Base-by-base conservation (phyloP, 92 coral and sea anemone genomes). In the Actinostola sp. region DNA sequence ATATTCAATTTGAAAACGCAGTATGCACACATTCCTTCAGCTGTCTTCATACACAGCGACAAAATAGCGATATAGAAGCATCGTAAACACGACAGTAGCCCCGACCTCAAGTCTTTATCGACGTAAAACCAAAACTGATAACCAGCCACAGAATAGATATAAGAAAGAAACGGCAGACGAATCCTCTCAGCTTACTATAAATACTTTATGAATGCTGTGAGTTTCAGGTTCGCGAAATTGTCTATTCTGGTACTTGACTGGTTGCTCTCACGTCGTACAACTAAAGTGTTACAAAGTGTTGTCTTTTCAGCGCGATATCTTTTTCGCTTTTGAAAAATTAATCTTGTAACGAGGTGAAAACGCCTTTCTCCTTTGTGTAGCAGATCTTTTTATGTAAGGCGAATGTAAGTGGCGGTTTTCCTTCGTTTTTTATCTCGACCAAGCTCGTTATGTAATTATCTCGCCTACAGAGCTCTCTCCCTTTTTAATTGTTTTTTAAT, bases 401-500 rank as follows among this genome's bases (percentile, higher is more conserved):
- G 56, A 7, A 2, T 64, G 17, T 14, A n/a, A 10, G 2, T 31
- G 16, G 56, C 16, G 62, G 74, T 46, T 68, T 68, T 61, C 2
- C 66, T 35, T 4, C 15, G 30, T 42, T 68, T 68, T 50, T 16
- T 51, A 34, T 30, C 26, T 21, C 25, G n/a, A 0, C 46, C 3
- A 10, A 1, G 9, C n/a, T 2, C 49, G 13, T 14, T 49, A 8
- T 21, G 24, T 51, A 68, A 68, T 68, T 68, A 68, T 48, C 46
- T 68, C 48, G 46, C 74, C 74, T 68, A 68, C 51, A 31, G 33
- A 51, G 74, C 42, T 31, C 30, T 33, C 45, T 27, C 27, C 48
- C 31, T 51, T n/a, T 1, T 48, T 68, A 68, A 68, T 68, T 68
- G 74, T 50, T 68, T 49, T 68, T 68, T 68, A 52, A 68, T 68